A percentile compares a stretch with the other conserved stretches of the same genome.
Evolutionary conservation across 2,888 invertebrate species (phyloP).

Genomic region (Chrysotoxum bicinctum): DNA sequence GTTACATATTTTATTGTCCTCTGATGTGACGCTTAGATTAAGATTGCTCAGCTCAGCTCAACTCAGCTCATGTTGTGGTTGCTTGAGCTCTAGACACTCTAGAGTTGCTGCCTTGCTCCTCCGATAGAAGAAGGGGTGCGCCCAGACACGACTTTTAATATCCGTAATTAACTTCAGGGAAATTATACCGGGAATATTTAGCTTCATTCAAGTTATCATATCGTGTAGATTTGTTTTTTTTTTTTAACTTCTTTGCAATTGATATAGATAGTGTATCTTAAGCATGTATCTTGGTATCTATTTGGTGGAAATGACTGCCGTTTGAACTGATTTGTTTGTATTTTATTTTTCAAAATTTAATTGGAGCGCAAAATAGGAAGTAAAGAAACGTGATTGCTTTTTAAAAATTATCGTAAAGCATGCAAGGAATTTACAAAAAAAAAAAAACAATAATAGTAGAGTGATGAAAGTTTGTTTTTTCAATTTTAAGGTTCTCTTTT

Average conservation of each 20-base stretch:
- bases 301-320: slow-evolving; percentile 43
- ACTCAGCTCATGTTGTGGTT: slow-evolving; percentile 1
- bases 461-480: neutral
- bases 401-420: slow-evolving; percentile 2
- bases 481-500: neutral
- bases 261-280: slow-evolving; percentile 55
- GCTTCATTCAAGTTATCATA: slow-evolving; percentile 52
- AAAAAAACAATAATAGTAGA: neutral
- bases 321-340: slow-evolving; percentile 33
- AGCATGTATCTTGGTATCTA: slow-evolving; percentile 40
- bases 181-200: slow-evolving; percentile 30
- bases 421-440: slow-evolving; percentile 9
- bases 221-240: slow-evolving; percentile 43
- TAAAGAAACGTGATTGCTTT: slow-evolving; percentile 55
- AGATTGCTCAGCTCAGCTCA: slow-evolving; percentile 14
- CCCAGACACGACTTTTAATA: slow-evolving; percentile 69
- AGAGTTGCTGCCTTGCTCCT: neutral
- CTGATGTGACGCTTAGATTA: slow-evolving; percentile 63
- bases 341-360: slow-evolving; percentile 45
- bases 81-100: neutral
- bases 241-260: slow-evolving; percentile 3
- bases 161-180: slow-evolving; percentile 67
- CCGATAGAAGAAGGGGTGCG: slow-evolving; percentile 44
- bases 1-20: slow-evolving; percentile 65
- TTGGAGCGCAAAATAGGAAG: slow-evolving; percentile 66